Evolutionary conservation across 2,888 invertebrate genomes (phyloP).

Genomic region (Lithosia quadra): DNA sequence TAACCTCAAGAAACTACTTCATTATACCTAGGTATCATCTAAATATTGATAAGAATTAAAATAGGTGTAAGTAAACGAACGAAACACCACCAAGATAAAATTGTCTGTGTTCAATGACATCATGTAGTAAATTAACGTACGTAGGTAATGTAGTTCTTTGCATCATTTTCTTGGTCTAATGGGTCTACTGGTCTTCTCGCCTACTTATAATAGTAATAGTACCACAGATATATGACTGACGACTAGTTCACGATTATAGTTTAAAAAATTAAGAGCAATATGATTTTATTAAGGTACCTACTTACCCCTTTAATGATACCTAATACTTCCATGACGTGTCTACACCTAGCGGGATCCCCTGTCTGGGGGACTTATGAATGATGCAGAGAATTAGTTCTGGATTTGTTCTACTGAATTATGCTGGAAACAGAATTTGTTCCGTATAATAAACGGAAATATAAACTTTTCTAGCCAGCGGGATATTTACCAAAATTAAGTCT

Average conservation of each 20-base stretch:
- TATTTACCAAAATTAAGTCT: no score
- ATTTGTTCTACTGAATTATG: no score
- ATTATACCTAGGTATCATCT: slow-evolving; percentile 33
- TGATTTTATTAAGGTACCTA: background rate
- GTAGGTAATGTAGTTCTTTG: slow-evolving; percentile 30
- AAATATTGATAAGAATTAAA: slow-evolving; percentile 42
- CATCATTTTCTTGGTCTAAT: slow-evolving; percentile 40
- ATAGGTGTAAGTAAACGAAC: slow-evolving; percentile 57
- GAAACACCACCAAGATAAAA: slow-evolving; percentile 77
- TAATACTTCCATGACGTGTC: no score
- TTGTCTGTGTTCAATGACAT: slow-evolving; percentile 80
- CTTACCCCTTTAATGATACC: background rate
- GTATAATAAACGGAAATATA: no score
- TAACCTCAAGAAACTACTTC: slow-evolving; percentile 30
- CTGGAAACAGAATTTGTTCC: no score
- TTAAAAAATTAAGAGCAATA: background rate
- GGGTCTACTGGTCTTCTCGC: slow-evolving; percentile 55
- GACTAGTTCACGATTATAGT: background rate
- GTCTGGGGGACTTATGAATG: no score
- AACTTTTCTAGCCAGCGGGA: no score
- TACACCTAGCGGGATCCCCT: no score
- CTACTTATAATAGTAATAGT: slow-evolving; percentile 35
- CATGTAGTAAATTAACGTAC: slow-evolving; percentile 50
- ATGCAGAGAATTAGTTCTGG: no score
- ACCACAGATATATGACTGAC: background rate